A percentile compares a stretch with the other conserved stretches of the same genome.
phyloP scores from a whole-genome alignment of 2,797 vertebrate species.

The Enteromius unitaeniatus region DNA sequence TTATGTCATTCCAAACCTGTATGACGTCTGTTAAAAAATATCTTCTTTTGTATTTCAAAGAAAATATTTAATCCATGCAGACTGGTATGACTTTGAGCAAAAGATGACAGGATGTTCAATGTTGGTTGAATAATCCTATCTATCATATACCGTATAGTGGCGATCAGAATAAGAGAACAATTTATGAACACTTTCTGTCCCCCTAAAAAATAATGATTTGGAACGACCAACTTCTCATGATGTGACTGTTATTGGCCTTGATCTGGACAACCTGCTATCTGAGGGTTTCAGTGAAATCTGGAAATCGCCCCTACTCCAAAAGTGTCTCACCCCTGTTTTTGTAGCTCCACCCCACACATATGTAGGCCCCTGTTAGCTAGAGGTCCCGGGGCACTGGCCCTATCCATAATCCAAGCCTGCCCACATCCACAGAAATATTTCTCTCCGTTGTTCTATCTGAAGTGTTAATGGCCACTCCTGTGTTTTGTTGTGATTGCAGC shows the following conservation, averaged over 20 bases:
- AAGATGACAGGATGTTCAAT: background rate
- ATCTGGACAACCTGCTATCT: background rate
- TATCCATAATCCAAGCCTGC: background rate
- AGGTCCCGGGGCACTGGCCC: background rate
- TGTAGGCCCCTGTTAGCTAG: background rate
- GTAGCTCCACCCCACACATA: too few species aligned
- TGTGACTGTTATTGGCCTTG: background rate
- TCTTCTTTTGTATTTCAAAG: background rate
- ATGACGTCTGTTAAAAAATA: background rate
- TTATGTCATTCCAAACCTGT: background rate
- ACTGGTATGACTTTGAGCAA: background rate
- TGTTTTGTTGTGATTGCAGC: slow-evolving; percentile 42
- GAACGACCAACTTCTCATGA: background rate
- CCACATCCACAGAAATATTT: slow-evolving; percentile 36
- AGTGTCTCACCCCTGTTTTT: too few species aligned
- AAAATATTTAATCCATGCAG: background rate
- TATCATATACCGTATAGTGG: background rate
- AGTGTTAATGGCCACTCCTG: slow-evolving; percentile 33
- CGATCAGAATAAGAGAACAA: background rate
- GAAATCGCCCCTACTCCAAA: background rate
- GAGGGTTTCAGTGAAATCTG: background rate
- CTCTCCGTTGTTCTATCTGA: slow-evolving; percentile 30
- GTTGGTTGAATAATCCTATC: background rate
- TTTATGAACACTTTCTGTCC: background rate
- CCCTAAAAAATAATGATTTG: background rate